A percentile compares a stretch with the other conserved stretches of the same genome.
Evolutionary conservation across 2,113 vertebrate species (phyloP).

Genomic region (Dryoscopus gambensis): DNA sequence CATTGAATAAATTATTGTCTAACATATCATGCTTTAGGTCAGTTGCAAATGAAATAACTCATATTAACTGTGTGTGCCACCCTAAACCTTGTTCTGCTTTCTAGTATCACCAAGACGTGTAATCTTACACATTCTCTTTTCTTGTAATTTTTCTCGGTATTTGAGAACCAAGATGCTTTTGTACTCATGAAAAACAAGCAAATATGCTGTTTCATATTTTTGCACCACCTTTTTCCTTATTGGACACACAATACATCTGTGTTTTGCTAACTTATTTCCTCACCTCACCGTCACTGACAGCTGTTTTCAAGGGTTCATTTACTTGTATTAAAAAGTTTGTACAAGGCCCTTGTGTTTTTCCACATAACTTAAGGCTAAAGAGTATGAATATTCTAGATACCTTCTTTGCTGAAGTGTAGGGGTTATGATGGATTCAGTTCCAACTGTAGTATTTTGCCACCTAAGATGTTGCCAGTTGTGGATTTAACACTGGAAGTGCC

Average conservation of each 20-base stretch:
- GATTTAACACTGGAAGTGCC: not conserved
- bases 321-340: not conserved
- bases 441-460: not conserved
- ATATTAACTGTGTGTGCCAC: not conserved
- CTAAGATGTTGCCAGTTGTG: not conserved
- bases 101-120: not conserved
- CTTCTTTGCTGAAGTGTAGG: not conserved
- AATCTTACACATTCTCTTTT: not conserved
- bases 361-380: accelerated
- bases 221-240: not conserved
- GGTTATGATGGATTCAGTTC: not conserved
- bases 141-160: not conserved
- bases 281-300: not conserved
- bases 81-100: not conserved
- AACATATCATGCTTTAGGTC: not conserved
- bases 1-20: not conserved
- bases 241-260: not conserved
- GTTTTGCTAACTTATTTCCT: not conserved
- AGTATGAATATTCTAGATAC: not conserved
- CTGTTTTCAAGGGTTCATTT: not conserved
- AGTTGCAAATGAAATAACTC: not conserved
- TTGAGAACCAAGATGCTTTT: not conserved
- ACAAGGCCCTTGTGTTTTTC: not conserved
- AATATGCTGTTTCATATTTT: not conserved
- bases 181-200: not conserved